Conservation (phyloP, 2,113 vertebrate species). For the Elachura formosa region DNA sequence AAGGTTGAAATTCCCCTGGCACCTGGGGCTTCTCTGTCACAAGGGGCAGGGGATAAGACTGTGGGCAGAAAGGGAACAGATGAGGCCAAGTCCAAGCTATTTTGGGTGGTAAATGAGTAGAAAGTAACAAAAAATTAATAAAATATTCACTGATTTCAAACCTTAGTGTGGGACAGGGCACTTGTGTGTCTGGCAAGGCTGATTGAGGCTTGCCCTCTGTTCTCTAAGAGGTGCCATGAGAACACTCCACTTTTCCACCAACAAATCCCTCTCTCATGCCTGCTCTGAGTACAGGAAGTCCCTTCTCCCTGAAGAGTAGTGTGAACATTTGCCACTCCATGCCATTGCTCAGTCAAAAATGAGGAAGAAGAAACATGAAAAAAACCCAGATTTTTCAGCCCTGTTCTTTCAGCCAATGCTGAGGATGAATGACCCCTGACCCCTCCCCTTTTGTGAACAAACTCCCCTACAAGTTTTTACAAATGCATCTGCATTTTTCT, state of each 20-base stretch:
- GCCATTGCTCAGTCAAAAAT: neutral
- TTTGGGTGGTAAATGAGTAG: neutral
- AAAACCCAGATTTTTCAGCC: neutral
- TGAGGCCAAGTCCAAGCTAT: neutral
- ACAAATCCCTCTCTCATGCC: neutral
- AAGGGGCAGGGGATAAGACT: neutral
- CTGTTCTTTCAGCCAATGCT: neutral
- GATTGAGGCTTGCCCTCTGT: neutral
- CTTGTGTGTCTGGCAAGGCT: neutral
- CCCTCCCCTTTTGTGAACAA: neutral
- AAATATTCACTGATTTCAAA: neutral
- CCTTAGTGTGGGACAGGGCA: neutral
- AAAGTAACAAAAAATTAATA: neutral
- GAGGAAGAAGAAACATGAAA: neutral
- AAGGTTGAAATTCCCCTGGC: neutral
- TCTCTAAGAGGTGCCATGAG: neutral
- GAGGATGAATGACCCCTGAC: neutral
- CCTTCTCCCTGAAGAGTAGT: neutral
- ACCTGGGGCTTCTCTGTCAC: neutral
- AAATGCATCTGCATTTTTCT: neutral
- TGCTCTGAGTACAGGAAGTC: neutral
- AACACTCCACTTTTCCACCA: neutral
- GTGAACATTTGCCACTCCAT: fast-evolving
- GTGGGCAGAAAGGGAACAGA: neutral
- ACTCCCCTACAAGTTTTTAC: neutral